Conservation (phyloP, 2,888 invertebrate genomes). For the Yponomeuta sedellus region DNA sequence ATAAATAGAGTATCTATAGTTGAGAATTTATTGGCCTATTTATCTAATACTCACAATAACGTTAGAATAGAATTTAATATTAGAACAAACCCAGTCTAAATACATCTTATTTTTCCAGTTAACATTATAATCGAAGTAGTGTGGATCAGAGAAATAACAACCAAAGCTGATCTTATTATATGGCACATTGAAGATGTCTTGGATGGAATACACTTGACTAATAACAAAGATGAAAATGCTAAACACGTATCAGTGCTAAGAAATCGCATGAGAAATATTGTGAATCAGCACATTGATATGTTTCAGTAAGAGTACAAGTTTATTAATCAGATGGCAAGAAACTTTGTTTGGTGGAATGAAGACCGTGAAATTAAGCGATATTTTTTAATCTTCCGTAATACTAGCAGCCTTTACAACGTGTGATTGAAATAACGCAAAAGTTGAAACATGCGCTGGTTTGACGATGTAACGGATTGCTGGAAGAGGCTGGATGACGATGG, state of each 20-base stretch:
- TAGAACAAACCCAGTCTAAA: background rate
- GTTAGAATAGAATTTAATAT: background rate
- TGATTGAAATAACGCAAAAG: too few species aligned
- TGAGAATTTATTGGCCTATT: too few species aligned
- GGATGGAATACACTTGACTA: constrained; percentile 35
- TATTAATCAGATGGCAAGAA: constrained; percentile 3
- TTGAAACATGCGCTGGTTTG: too few species aligned
- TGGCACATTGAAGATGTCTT: constrained; percentile 50
- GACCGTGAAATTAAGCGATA: too few species aligned
- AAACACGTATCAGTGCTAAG: constrained; percentile 32
- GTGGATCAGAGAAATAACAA: constrained; percentile 49
- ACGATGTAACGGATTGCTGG: too few species aligned
- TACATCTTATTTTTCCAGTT: constrained; percentile 33
- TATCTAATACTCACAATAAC: background rate
- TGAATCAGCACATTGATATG: constrained; percentile 44
- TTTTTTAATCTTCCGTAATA: too few species aligned
- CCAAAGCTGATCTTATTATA: constrained; percentile 47
- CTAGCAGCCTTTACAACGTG: too few species aligned
- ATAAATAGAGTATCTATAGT: too few species aligned
- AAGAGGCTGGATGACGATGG: too few species aligned
- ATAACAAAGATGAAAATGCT: constrained; percentile 28
- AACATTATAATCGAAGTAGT: constrained; percentile 49
- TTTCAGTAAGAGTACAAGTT: constrained; percentile 32
- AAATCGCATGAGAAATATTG: constrained; percentile 39
- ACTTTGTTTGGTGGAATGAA: too few species aligned